Conservation (phyloP, 2,888 invertebrate genomes). For the Sesamia inferens region DNA sequence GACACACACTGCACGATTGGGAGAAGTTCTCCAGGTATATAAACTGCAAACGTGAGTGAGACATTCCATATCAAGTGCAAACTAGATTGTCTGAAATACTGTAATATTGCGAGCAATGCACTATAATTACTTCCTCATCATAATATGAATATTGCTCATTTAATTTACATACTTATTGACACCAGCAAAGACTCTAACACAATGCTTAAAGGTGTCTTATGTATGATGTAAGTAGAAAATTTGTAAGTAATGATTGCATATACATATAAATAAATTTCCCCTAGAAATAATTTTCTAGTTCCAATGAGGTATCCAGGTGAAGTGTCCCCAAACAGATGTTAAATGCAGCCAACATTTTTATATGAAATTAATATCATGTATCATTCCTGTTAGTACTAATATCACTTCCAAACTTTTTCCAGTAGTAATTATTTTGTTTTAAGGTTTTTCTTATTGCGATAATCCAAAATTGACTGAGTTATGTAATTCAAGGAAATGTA, state of each 20-base stretch:
- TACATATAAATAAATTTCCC: constrained; percentile 26
- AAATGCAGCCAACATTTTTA: constrained; percentile 10
- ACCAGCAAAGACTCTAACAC: constrained; percentile 27
- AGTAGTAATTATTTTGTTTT: constrained; percentile 52
- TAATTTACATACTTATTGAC: constrained; percentile 18
- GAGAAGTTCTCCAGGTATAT: constrained; percentile 77
- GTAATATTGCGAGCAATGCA: constrained; percentile 46
- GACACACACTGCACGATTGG: constrained; percentile 83
- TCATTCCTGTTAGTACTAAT: constrained; percentile 29
- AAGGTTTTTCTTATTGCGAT: constrained; percentile 46
- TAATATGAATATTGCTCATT: constrained; percentile 32
- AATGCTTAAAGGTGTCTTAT: constrained; percentile 35
- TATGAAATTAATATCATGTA: constrained; percentile 18
- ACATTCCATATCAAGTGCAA: constrained; percentile 88
- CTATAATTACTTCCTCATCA: constrained; percentile 43
- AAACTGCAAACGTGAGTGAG: constrained; percentile 85
- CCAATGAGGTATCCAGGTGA: constrained; percentile 44
- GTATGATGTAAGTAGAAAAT: constrained; percentile 33
- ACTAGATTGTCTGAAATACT: constrained; percentile 59
- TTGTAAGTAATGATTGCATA: constrained; percentile 30
- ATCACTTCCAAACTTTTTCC: constrained; percentile 46
- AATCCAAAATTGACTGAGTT: constrained; percentile 63
- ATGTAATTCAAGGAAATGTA: constrained; percentile 55
- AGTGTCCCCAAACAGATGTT: background rate
- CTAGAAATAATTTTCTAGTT: constrained; percentile 44